Evolutionary conservation across 2,797 vertebrate genomes (phyloP), one percentile per base, ranked within the genome.

Genomic region (Thaleichthys pacificus): DNA sequence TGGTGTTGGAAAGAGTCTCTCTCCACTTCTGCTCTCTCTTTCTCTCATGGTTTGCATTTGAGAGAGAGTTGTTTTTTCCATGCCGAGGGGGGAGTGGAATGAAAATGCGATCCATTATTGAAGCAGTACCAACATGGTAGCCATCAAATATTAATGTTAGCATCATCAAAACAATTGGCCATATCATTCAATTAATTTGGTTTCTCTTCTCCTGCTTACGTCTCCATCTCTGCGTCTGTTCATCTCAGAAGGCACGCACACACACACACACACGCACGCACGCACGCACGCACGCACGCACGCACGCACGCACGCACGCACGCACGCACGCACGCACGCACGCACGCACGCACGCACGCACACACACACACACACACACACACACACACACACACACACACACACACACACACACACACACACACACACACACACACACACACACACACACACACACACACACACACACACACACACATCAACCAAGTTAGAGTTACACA

Each of bases 141-240:
- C 81, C 68, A 66, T 69, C n/a, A n/a, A 26, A 58, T 74, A 75
- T 82, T 72, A 68, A 82, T 72, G 84, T 84, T 73, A 78, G 83
- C 73, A 68, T 68, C 68, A 49, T 80, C 68, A 82, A 82, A 82
- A 82, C 77, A 79, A 76, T 81, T 69, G 74, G 49, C 77, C 74
- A 28, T 77, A 82, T 80, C 61, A 77, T 82, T 84, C 75, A 80
- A 69, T 83, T 83, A 79, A 80, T 72, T 71, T 72, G 68, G 67
- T 32, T 1, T 30, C 57, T 61, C 68, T 42, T 11, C 56, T 61
- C 32, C 22, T 8, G 70, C 70, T 68, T 35, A 35, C 8, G 15
- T 56, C 54, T 56, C 58, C 1, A 66, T 57, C 51, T 69, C 62
- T 72, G 74, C 74, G 73, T 80, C 73, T 76, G 9, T 35, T 70